phyloP scores from a whole-genome alignment of 2,888 invertebrate species.

The Anticlea derivata region DNA sequence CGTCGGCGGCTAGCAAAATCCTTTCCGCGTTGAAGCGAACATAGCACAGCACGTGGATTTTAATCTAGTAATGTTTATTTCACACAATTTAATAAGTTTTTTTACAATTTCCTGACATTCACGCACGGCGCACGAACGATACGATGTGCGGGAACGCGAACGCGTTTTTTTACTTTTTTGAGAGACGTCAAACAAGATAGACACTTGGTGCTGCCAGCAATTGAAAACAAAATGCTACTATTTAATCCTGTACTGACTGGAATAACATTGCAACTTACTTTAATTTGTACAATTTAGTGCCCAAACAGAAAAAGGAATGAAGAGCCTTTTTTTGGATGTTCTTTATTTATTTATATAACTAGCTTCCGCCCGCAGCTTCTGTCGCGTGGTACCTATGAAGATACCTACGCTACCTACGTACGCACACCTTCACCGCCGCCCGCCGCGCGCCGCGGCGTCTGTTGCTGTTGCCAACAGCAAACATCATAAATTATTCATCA shows the following conservation, averaged over 20 bases:
- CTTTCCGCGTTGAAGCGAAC: constrained; percentile 61
- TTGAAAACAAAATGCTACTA: background rate
- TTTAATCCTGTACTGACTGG: background rate
- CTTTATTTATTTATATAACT: no score
- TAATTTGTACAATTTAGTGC: no score
- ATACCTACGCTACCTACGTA: no score
- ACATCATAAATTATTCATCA: no score
- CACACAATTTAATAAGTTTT: constrained; percentile 69
- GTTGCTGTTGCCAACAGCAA: no score
- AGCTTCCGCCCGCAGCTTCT: no score
- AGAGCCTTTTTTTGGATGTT: no score
- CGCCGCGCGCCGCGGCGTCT: no score
- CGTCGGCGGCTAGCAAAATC: constrained; percentile 45
- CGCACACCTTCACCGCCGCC: no score
- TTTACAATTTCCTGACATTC: constrained; percentile 59
- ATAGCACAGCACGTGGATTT: constrained; percentile 58
- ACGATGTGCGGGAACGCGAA: constrained; percentile 24
- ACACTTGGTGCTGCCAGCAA: constrained; percentile 4
- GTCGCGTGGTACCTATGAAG: no score
- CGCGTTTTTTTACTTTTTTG: constrained; percentile 35
- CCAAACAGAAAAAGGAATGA: no score
- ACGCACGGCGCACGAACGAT: constrained; percentile 49
- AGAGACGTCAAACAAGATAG: constrained; percentile 32
- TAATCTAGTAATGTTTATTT: constrained; percentile 66
- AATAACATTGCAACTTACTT: background rate